These are phyloP conservation scores for Stenotaenia linearis DNA, from an alignment of 2,888 invertebrate species.

Conservation along the genomic window DNA sequence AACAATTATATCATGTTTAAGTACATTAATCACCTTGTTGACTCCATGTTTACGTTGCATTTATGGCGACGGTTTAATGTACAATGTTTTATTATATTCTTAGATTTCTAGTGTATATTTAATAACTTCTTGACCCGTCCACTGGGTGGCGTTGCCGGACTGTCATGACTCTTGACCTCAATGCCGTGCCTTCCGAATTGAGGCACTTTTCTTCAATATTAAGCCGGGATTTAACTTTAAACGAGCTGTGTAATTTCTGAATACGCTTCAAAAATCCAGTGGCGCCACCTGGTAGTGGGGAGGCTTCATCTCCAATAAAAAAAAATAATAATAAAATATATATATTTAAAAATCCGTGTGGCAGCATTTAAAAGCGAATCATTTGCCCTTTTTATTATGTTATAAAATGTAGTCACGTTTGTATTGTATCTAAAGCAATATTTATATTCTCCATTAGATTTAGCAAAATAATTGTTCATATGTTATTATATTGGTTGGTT, in stretches of 20 bases:
- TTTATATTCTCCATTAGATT: neutral
- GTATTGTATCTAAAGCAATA: neutral
- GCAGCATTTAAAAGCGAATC: neutral
- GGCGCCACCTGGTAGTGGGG: constrained; percentile 24
- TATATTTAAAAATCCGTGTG: too few species aligned
- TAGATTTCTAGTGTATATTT: neutral
- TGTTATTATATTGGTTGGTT: neutral
- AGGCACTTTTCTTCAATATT: constrained; percentile 15
- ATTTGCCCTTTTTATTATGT: neutral
- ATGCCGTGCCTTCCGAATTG: neutral
- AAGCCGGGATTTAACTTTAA: neutral
- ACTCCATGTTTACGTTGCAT: neutral
- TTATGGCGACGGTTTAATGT: neutral
- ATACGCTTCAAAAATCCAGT: constrained; percentile 21
- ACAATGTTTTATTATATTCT: neutral
- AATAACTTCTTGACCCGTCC: constrained; percentile 21
- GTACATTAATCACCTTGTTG: neutral
- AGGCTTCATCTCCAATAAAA: neutral
- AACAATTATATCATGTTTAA: neutral
- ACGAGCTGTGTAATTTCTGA: neutral
- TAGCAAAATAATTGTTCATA: neutral
- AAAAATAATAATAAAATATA: too few species aligned
- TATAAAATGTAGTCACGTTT: neutral
- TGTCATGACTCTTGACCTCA: constrained; percentile 24
- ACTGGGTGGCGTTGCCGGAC: constrained; percentile 21